Base-by-base conservation (phyloP, 1,140 invertebrate genomes). In the Drepana arcuata region DNA sequence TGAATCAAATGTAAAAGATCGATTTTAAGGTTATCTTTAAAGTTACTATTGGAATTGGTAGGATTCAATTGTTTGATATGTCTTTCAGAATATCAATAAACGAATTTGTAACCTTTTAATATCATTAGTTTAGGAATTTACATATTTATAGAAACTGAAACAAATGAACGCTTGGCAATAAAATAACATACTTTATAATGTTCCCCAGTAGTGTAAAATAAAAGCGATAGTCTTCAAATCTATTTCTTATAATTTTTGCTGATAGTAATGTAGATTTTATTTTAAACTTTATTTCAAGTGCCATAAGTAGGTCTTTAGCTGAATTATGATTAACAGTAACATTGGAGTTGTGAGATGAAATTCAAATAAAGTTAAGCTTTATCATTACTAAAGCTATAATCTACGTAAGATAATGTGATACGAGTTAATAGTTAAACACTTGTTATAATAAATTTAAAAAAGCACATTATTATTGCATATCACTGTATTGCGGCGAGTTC, bases 391-490 rank as follows among this genome's bases (percentile, higher is more conserved):
- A 65, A 66, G 50, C 52, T 65, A 65, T 61, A 57, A 81, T 64
- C 71, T 78, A 81, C 75, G 71, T 80, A 81, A 81, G 61, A 60
- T 77, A 74, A 61, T 81, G 77, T 81, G 77, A 81, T 80, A 80
- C 68, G 64, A 69, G 57, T 68, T 70, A 50, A 56, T 54, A 34
- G 65, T 67, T 78, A 78, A 54, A 53, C 75, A 80, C 71, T 78
- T 72, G 73, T 80, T 80, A 78, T 70, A 44, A 61, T 54, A 48
- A 26, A 26, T 46, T 49, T 56, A 63, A 53, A 57, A 68, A 72
- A 69, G 64, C 73, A 70, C 53, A 62, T 52, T 55, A 73, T 65
- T 80, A 80, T 69, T 73, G 75, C 75, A 80, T 80, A 80, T 78
- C 75, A 80, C 43, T 71, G 57, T 75, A 56, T 45, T 64, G 4